Conservation (phyloP, 53 echinoderm and acorn worm species). For the Astropecten irregularis region DNA sequence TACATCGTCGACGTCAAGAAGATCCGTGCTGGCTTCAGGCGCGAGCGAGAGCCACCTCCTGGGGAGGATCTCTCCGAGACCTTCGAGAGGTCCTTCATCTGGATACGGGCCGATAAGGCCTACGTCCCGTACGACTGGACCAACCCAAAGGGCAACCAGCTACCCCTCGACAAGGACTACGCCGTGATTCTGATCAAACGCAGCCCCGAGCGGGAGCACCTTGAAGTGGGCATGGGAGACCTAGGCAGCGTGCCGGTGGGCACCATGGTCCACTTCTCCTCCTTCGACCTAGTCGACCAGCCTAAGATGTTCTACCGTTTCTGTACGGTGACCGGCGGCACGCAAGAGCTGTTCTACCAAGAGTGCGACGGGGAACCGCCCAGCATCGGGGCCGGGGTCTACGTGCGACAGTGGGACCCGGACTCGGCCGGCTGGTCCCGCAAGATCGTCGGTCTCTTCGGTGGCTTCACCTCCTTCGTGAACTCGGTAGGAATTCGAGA, state of each 20-base stretch:
- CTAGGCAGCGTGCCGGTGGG: slow-evolving; percentile 67
- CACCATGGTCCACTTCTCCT: slow-evolving; percentile 69
- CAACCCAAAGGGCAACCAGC: slow-evolving; percentile 15
- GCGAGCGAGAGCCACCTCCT: slow-evolving; percentile 47
- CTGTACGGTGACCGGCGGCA: slow-evolving; percentile 72
- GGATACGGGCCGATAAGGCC: slow-evolving; percentile 81
- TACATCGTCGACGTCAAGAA: slow-evolving; percentile 55
- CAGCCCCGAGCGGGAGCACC: slow-evolving; percentile 62
- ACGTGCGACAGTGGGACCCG: slow-evolving; percentile 81
- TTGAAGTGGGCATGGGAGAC: slow-evolving; percentile 73
- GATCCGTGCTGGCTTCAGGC: slow-evolving; percentile 72
- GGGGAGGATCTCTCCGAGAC: slow-evolving; percentile 58
- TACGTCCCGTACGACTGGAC: slow-evolving; percentile 85
- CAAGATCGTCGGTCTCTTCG: slow-evolving; percentile 75
- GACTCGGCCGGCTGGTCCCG: slow-evolving; percentile 52
- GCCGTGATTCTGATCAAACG: slow-evolving; percentile 79
- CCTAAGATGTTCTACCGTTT: slow-evolving; percentile 81
- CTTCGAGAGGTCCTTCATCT: slow-evolving; percentile 67
- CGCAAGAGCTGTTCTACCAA: slow-evolving; percentile 74
- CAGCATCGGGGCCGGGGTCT: slow-evolving; percentile 85
- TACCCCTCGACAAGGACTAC: slow-evolving; percentile 87
- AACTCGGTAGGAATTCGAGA: slow-evolving; percentile 30
- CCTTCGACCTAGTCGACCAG: slow-evolving; percentile 67
- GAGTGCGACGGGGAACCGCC: slow-evolving; percentile 76
- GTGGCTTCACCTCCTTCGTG: slow-evolving; percentile 60